These are phyloP conservation scores for Icerya purchasi DNA, from an alignment of 2,888 invertebrate species.

Conservation along the genomic window DNA sequence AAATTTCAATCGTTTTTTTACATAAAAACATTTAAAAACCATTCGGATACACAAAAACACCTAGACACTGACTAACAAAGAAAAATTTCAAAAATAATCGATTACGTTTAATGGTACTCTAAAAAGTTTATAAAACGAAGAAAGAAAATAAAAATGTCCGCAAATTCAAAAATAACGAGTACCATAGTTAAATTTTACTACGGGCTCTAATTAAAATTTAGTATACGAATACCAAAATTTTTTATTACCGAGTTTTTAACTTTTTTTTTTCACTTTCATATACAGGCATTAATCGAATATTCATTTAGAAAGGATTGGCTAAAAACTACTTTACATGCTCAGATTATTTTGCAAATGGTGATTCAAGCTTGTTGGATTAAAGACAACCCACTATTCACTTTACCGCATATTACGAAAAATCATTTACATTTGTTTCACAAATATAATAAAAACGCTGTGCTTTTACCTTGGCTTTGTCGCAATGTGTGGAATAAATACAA, in stretches of 20 bases:
- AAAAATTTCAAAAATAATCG: too few relatives aligned
- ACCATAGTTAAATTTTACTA: too few relatives aligned
- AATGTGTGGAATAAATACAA: not conserved
- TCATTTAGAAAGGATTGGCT: slow-evolving; percentile 81
- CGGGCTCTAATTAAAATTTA: too few relatives aligned
- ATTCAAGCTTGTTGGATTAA: slow-evolving; percentile 77
- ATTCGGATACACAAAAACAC: too few relatives aligned
- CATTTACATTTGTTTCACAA: slow-evolving; percentile 35
- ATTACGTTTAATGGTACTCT: too few relatives aligned
- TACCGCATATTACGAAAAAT: slow-evolving; percentile 51
- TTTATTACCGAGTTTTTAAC: not conserved
- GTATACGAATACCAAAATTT: too few relatives aligned
- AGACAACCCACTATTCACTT: slow-evolving; percentile 46
- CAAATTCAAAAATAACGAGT: not conserved
- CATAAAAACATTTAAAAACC: too few relatives aligned
- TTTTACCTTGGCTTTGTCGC: not conserved
- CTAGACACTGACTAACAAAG: too few relatives aligned
- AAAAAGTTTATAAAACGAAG: too few relatives aligned
- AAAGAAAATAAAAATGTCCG: too few relatives aligned
- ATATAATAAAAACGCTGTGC: not conserved
- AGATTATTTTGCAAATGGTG: slow-evolving; percentile 66
- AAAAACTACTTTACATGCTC: slow-evolving; percentile 50
- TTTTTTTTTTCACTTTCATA: not conserved
- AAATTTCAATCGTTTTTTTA: too few relatives aligned
- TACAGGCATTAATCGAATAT: slow-evolving; percentile 87